These are phyloP conservation scores for Scatophagus argus DNA, from an alignment of 2,113 vertebrate species.

Conservation along the genomic window DNA sequence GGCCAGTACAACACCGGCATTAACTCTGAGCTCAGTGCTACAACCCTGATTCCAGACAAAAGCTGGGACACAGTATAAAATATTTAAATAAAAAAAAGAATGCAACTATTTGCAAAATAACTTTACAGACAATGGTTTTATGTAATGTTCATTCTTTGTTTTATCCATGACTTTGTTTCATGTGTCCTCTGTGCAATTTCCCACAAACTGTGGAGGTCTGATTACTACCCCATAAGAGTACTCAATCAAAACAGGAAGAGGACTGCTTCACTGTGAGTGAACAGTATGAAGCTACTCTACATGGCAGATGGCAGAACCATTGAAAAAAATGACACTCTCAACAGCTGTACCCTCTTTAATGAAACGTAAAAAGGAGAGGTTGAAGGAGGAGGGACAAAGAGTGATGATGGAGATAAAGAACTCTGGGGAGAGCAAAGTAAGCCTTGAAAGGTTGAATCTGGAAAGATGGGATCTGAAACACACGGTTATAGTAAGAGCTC, in stretches of 20 bases:
- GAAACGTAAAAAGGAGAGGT: slow-evolving; percentile 25
- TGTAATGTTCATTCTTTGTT: too few species aligned
- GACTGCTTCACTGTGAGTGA: slow-evolving; percentile 21
- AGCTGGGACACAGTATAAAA: too few species aligned
- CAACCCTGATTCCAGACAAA: too few species aligned
- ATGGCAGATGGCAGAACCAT: slow-evolving; percentile 48
- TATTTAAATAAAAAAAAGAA: too few species aligned
- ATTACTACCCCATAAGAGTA: slow-evolving; percentile 31
- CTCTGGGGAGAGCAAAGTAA: slow-evolving; percentile 6
- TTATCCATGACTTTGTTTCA: neutral
- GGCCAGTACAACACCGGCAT: neutral
- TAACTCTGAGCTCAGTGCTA: too few species aligned
- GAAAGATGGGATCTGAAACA: neutral
- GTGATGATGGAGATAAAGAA: neutral
- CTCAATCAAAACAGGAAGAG: slow-evolving; percentile 43
- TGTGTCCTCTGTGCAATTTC: slow-evolving; percentile 9
- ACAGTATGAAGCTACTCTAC: slow-evolving; percentile 36
- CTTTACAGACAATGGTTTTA: neutral
- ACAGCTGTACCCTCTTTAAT: slow-evolving; percentile 54
- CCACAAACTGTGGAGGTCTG: slow-evolving; percentile 34
- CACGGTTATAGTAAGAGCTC: neutral
- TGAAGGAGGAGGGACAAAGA: slow-evolving; percentile 20
- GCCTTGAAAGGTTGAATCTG: neutral
- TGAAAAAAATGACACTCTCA: slow-evolving; percentile 28
- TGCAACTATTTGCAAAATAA: too few species aligned